Conservation (phyloP, 2,113 vertebrate genomes). For the Mastomys natalensis region DNA sequence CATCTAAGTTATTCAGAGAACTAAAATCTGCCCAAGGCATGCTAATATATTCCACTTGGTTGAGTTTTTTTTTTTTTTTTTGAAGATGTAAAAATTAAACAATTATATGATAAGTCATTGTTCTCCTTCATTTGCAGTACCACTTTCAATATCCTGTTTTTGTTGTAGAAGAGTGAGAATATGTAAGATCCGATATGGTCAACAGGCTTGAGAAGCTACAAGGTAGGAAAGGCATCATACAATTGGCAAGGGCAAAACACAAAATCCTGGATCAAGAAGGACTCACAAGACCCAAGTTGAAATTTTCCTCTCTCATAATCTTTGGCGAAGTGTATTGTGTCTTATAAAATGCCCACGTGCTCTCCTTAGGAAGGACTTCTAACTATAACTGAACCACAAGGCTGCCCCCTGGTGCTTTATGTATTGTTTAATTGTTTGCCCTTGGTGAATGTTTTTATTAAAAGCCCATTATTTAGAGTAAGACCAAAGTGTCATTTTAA, state of each 20-base stretch:
- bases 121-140: neutral
- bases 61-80: slow-evolving; percentile 30
- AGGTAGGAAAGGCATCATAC: neutral
- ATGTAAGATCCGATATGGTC: neutral
- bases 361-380: slow-evolving; percentile 86
- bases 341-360: slow-evolving; percentile 87
- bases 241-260: slow-evolving; percentile 49
- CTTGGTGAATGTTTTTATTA: slow-evolving; percentile 90
- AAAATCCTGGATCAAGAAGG: slow-evolving; percentile 67
- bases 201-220: slow-evolving; percentile 40
- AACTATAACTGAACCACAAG: slow-evolving; percentile 86
- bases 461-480: slow-evolving; percentile 88
- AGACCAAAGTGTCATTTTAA: slow-evolving; percentile 88
- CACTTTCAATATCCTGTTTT: neutral
- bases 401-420: slow-evolving; percentile 90
- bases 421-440: slow-evolving; percentile 91
- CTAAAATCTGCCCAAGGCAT: slow-evolving; percentile 57
- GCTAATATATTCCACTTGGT: neutral
- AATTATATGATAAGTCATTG: neutral
- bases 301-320: slow-evolving; percentile 85
- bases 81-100: slow-evolving; percentile 4
- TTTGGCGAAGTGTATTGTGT: slow-evolving; percentile 83
- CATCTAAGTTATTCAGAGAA: slow-evolving; percentile 72
- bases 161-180: neutral
- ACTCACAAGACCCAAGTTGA: slow-evolving; percentile 81